phyloP scores from a whole-genome alignment of 1,140 invertebrate species.

The Scaptomyza pallida region DNA sequence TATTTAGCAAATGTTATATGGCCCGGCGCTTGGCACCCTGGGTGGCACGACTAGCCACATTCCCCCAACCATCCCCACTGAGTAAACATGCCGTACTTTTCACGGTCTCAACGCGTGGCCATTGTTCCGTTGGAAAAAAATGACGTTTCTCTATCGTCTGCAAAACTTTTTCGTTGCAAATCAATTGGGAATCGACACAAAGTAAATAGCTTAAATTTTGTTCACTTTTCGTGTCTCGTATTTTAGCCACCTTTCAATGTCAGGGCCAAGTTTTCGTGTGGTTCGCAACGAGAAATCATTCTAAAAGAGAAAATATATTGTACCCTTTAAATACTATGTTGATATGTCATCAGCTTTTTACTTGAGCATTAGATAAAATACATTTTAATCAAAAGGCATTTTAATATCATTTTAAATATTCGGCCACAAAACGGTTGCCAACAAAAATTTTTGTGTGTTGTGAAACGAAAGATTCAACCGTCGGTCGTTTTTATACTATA shows the following conservation, averaged over 20 bases:
- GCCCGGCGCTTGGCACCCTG: constrained; percentile 39
- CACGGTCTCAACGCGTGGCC: constrained; percentile 58
- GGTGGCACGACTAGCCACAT: too few relatives aligned
- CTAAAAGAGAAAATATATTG: neutral
- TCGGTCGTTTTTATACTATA: neutral
- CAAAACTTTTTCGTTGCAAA: neutral
- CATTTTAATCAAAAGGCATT: constrained; percentile 28
- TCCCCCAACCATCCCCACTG: neutral
- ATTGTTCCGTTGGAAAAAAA: constrained; percentile 56
- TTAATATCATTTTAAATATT: constrained; percentile 35
- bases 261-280: constrained; percentile 33
- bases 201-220: constrained; percentile 34
- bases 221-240: neutral
- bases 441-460: constrained; percentile 2
- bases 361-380: too few relatives aligned
- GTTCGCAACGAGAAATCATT: constrained; percentile 20
- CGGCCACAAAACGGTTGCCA: constrained; percentile 13
- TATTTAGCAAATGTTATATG: constrained; percentile 13
- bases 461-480: neutral
- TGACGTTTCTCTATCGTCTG: constrained; percentile 53
- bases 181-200: constrained; percentile 1
- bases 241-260: constrained; percentile 62
- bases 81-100: constrained; percentile 22
- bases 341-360: constrained; percentile 51
- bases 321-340: neutral